phyloP scores from a whole-genome alignment of 2,113 vertebrate species.

The Chelonoidis abingdonii region DNA sequence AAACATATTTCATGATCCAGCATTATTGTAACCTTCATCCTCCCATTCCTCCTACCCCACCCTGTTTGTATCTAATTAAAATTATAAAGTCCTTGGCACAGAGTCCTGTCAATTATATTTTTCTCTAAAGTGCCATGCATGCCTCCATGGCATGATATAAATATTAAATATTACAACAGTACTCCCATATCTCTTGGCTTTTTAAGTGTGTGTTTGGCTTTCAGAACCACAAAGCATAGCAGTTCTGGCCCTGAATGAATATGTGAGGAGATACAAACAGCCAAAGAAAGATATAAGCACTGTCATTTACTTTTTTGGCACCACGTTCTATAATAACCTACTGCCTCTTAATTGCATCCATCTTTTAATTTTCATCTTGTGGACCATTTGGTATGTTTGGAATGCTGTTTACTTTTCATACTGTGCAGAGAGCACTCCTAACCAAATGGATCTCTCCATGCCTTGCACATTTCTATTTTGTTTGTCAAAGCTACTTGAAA shows the following conservation, averaged over 20 bases:
- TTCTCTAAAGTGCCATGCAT: constrained; percentile 30
- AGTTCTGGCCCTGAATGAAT: constrained; percentile 13
- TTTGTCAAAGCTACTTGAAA: constrained; percentile 56
- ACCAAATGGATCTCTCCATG: constrained; percentile 42
- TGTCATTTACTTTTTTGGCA: constrained; percentile 57
- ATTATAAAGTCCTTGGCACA: constrained; percentile 62
- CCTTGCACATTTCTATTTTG: constrained; percentile 47
- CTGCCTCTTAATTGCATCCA: constrained; percentile 64
- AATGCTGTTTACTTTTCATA: constrained; percentile 65
- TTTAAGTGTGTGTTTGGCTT: constrained; percentile 33
- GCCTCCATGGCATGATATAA: constrained; percentile 46
- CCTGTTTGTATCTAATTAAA: constrained; percentile 51
- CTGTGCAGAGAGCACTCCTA: constrained; percentile 34
- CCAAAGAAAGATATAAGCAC: neutral
- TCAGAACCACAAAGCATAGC: neutral
- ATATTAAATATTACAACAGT: constrained; percentile 35
- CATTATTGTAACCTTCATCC: constrained; percentile 43
- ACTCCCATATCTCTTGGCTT: neutral
- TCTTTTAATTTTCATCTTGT: constrained; percentile 64
- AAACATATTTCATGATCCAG: neutral
- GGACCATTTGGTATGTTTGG: constrained; percentile 61
- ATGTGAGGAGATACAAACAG: neutral
- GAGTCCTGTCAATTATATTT: constrained; percentile 54
- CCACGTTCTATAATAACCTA: constrained; percentile 63
- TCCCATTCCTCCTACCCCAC: constrained; percentile 23